phyloP scores from a whole-genome alignment of 2,888 invertebrate genomes.

The Hipparchia sbordonii region DNA sequence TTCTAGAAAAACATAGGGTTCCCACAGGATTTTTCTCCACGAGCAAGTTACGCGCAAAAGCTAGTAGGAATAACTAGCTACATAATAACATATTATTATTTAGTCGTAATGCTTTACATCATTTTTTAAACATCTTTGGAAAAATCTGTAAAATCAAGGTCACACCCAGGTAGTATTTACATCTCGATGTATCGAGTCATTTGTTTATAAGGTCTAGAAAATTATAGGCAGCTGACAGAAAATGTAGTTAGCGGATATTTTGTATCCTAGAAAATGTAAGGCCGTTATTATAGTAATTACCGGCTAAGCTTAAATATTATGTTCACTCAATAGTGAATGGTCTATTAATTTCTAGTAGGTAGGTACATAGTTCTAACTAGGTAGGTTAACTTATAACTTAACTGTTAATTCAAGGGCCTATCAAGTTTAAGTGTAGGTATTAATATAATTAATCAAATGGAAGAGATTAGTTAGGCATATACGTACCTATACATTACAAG shows the following conservation, averaged over 20 bases:
- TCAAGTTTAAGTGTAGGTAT: background rate
- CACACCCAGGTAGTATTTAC: no score
- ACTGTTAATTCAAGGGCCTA: background rate
- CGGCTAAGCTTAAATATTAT: slow-evolving; percentile 21
- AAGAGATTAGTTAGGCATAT: no score
- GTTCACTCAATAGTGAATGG: slow-evolving; percentile 29
- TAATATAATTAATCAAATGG: no score
- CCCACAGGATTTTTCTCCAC: no score
- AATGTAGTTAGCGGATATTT: slow-evolving; percentile 8
- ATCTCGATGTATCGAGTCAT: slow-evolving; percentile 25
- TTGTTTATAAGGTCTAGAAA: slow-evolving; percentile 26
- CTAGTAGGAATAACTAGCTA: no score
- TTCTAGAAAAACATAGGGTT: no score
- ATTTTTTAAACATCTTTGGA: no score
- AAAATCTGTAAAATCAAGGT: no score
- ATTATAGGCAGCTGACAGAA: slow-evolving; percentile 3
- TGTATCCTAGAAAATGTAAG: slow-evolving; percentile 1
- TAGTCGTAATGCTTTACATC: no score
- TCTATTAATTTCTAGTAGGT: slow-evolving; percentile 21
- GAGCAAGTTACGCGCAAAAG: no score
- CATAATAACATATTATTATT: no score
- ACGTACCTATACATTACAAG: no score
- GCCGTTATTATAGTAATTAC: slow-evolving; percentile 14
- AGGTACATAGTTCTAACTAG: background rate
- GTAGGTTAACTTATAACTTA: background rate